Conservation (phyloP, 2,797 vertebrate genomes). For the Thalassophryne amazonica region DNA sequence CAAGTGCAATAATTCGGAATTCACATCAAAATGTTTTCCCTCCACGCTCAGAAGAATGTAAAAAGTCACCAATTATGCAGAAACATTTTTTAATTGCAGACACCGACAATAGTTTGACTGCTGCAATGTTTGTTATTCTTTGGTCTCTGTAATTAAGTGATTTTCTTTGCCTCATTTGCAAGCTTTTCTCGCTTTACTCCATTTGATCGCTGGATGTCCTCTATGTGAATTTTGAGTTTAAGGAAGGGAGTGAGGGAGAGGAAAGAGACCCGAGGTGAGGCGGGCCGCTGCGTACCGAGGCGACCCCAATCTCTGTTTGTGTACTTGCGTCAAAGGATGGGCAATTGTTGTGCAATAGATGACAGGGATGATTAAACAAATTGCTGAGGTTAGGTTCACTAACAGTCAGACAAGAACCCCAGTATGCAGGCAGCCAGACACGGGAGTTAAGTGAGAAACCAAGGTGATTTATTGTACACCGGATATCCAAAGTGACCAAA, state of each 20-base stretch:
- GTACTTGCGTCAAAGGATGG: slow-evolving; percentile 30
- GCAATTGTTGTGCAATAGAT: slow-evolving; percentile 16
- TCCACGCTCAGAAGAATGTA: slow-evolving; percentile 25
- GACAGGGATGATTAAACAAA: slow-evolving; percentile 2
- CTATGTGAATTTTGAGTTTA: background rate
- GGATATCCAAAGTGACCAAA: too few relatives aligned
- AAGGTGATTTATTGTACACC: too few relatives aligned
- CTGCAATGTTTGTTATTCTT: slow-evolving; percentile 46
- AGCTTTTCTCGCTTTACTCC: slow-evolving; percentile 25
- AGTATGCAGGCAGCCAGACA: too few relatives aligned
- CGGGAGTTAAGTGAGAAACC: too few relatives aligned
- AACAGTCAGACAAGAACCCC: too few relatives aligned
- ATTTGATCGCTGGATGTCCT: background rate
- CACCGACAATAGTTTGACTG: slow-evolving; percentile 29
- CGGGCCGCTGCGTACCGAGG: slow-evolving; percentile 1
- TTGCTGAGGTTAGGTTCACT: too few relatives aligned
- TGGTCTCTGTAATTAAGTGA: slow-evolving; percentile 22
- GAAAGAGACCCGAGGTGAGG: background rate
- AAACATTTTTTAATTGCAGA: slow-evolving; percentile 42
- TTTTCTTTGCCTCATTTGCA: slow-evolving; percentile 19
- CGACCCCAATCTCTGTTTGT: slow-evolving; percentile 29
- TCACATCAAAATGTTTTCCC: slow-evolving; percentile 39
- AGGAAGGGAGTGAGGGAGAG: background rate
- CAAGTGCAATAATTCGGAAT: slow-evolving; percentile 34
- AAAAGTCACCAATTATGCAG: slow-evolving; percentile 49